A percentile compares a stretch with the other conserved stretches of the same genome.
Evolutionary conservation across 2,113 vertebrate species (phyloP).

Genomic region (Pipa parva): DNA sequence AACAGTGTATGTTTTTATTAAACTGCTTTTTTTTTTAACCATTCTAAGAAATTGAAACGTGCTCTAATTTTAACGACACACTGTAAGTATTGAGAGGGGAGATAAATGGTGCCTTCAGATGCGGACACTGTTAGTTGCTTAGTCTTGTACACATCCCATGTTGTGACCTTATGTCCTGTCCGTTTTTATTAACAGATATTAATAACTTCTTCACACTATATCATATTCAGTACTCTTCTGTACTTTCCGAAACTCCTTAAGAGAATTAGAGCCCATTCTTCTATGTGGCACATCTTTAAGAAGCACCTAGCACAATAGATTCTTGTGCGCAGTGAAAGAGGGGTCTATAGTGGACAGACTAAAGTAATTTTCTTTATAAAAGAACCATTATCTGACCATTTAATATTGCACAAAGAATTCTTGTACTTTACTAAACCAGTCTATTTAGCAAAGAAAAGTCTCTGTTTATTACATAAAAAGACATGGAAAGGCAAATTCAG

Average conservation of each 20-base stretch:
- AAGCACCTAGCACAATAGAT: conserved; percentile 28
- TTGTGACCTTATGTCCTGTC: conserved; percentile 25
- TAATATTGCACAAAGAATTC: conserved; percentile 1
- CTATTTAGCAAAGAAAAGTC: background rate
- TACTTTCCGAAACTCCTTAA: background rate
- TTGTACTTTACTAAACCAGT: background rate
- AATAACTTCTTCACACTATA: conserved; percentile 34
- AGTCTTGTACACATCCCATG: background rate
- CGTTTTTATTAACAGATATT: conserved; percentile 32
- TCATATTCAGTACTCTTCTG: conserved; percentile 27
- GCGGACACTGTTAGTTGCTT: background rate
- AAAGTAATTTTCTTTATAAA: conserved; percentile 12
- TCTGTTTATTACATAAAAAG: conserved; percentile 1
- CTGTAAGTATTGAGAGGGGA: too few species aligned
- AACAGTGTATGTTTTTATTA: too few species aligned
- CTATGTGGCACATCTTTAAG: conserved; percentile 8
- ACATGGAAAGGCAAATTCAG: background rate
- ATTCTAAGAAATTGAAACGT: too few species aligned
- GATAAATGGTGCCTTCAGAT: too few species aligned
- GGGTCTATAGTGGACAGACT: background rate
- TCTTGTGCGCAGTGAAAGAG: conserved; percentile 14
- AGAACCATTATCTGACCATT: conserved; percentile 11
- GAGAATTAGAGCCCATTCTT: conserved; percentile 15
- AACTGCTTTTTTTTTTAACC: too few species aligned
- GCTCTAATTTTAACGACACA: too few species aligned